phyloP scores from a whole-genome alignment of 2,113 vertebrate genomes.

The Tympanuchus pallidicinctus region DNA sequence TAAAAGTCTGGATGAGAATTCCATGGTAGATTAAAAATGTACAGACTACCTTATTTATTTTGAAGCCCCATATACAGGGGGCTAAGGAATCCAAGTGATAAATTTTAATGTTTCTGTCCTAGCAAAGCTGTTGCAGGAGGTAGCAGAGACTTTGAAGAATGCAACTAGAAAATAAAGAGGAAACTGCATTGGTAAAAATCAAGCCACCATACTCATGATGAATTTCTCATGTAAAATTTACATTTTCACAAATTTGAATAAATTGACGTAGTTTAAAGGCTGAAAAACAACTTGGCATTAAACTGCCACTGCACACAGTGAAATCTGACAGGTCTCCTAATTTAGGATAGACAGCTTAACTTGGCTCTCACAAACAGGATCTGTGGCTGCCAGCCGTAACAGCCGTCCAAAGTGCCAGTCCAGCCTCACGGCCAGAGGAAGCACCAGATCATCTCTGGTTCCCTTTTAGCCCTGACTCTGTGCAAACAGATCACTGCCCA shows the following conservation, averaged over 20 bases:
- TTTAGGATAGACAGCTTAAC: background rate
- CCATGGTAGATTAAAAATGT: background rate
- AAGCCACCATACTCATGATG: background rate
- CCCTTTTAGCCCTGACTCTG: background rate
- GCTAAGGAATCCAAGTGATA: background rate
- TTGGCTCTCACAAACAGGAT: background rate
- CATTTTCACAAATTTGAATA: background rate
- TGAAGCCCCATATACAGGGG: background rate
- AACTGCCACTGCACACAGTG: accelerated
- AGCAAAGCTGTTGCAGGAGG: background rate
- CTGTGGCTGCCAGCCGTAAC: background rate
- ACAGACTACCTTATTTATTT: background rate
- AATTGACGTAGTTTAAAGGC: background rate
- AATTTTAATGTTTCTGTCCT: background rate
- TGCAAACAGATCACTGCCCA: constrained; percentile 30
- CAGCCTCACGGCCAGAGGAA: constrained; percentile 6
- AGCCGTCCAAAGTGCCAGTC: background rate
- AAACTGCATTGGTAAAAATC: background rate
- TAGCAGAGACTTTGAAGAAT: background rate
- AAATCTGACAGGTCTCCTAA: background rate
- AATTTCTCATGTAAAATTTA: background rate
- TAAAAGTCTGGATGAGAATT: background rate
- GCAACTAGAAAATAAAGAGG: background rate
- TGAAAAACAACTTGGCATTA: background rate
- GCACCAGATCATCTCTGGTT: constrained; percentile 22